Base-by-base conservation (phyloP, 2,797 vertebrate genomes). In the Hephaestus fuliginosus region DNA sequence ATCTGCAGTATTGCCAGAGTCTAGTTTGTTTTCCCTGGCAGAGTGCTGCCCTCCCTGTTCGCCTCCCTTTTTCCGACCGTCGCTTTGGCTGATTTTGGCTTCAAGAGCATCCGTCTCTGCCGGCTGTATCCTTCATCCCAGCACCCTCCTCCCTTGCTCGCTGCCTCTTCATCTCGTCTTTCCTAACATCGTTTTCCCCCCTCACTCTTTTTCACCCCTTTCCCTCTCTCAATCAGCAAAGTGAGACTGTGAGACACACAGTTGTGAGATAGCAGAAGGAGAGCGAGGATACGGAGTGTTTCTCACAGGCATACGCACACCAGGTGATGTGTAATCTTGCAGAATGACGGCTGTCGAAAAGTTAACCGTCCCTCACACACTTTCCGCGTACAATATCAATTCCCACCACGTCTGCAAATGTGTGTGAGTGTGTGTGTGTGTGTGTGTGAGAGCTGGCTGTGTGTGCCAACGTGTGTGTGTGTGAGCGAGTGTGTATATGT, bases 331-430 rank as follows among this genome's bases (percentile, higher is more conserved):
- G 51, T 86, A 66, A 83, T 88, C 73, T 88, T 61, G 77, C 76
- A 85, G 89, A 90, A 68, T 89, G 92, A 88, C 56, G 78, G 82
- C 90, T 90, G 90, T 85, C 70, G 14, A 75, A 80, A 84, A 78
- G 28, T 39, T 65, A 87, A 74, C 74, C 12, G 63, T 84, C 76
- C 83, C 74, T 86, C 85, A 70, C 58, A 77, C 78, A 80, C 67
- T 79, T 84, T 69, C 72, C 28, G 70, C 71, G 64, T 57, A 74
- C 78, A 69, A 69, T 55, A 83, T 84, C 57, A 79, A 78, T 88
- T 89, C 77, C 74, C 70, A 88, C 77, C 74, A 89, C 36, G 53
- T 88, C 86, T 84, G 75, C 72, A 60, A 85, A 73, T 64, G 82
- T 78, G 86, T 86, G 89, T 69, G 85, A 88, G 63, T 73, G 25